Percentiles rank a stretch among this genome's conserved stretches.
Conservation (phyloP, 2,797 vertebrate species). For the Enteromius unitaeniatus region DNA sequence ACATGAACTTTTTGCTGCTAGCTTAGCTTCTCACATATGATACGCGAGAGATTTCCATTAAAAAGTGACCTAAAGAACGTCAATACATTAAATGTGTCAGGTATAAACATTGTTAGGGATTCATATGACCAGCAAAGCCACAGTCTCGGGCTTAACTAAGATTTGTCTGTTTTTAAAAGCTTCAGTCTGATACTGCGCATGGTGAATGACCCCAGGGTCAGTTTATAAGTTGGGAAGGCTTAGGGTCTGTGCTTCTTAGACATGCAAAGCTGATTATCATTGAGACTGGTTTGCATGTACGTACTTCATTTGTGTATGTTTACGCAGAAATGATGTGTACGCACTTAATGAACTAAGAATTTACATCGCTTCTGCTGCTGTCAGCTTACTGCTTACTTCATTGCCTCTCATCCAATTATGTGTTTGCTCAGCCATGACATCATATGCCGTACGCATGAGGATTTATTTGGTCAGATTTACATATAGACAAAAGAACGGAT, state of each 20-base stretch:
- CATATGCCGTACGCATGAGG: constrained; percentile 2
- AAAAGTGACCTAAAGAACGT: not conserved
- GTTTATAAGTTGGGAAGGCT: constrained; percentile 32
- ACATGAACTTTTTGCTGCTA: not conserved
- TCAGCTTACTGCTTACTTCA: constrained; percentile 33
- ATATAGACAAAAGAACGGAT: constrained; percentile 11
- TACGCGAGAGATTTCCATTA: constrained; percentile 8
- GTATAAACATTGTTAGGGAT: constrained; percentile 6
- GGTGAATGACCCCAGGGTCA: constrained; percentile 32
- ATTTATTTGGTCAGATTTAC: constrained; percentile 22
- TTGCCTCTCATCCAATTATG: constrained; percentile 45
- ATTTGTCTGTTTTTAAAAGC: constrained; percentile 24
- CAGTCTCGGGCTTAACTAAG: constrained; percentile 15
- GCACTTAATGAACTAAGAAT: constrained; percentile 23
- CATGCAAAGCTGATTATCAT: constrained; percentile 51
- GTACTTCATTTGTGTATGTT: constrained; percentile 28
- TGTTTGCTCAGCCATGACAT: constrained; percentile 29
- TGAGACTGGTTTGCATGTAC: constrained; percentile 9
- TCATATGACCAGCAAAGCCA: not conserved
- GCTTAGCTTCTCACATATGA: constrained; percentile 22
- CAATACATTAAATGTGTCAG: not conserved
- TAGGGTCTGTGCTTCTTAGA: constrained; percentile 33
- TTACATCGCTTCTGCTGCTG: not conserved
- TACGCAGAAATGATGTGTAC: not conserved
- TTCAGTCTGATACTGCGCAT: constrained; percentile 6